Evolutionary conservation across 2,113 vertebrate genomes (phyloP).

Genomic region (Sylvia atricapilla): DNA sequence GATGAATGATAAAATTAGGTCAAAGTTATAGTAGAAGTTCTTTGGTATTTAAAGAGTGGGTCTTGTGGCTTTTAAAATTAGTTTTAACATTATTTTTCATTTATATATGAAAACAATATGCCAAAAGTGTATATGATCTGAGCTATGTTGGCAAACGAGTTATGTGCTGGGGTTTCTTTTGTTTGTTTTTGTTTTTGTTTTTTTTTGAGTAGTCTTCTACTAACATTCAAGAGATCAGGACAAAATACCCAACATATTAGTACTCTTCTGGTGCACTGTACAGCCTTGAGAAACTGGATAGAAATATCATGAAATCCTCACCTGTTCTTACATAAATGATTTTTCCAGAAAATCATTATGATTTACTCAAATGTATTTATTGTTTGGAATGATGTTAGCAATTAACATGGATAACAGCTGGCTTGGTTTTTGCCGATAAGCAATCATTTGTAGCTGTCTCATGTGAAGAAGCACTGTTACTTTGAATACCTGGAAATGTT

Average conservation of each 20-base stretch:
- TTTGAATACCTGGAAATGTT: neutral
- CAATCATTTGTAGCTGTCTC: neutral
- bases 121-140: neutral
- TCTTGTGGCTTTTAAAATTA: neutral
- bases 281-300: neutral
- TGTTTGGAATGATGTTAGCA: neutral
- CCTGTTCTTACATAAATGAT: neutral
- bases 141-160: neutral
- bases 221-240: neutral
- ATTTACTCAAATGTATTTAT: neutral
- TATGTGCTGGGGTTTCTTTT: too few species aligned
- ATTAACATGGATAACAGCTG: neutral
- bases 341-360: neutral
- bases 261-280: neutral
- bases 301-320: neutral
- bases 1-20: neutral
- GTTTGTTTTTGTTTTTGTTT: neutral
- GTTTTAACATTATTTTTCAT: neutral
- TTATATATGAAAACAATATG: neutral
- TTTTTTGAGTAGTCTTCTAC: neutral
- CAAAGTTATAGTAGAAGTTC: neutral
- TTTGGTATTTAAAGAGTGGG: neutral
- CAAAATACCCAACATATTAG: neutral
- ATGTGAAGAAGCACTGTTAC: neutral
- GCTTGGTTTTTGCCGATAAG: neutral